A percentile compares a stretch with the other conserved stretches of the same genome.
These are phyloP conservation scores for Lota lota DNA, from an alignment of 2,113 vertebrate species.

Conservation along the genomic window DNA sequence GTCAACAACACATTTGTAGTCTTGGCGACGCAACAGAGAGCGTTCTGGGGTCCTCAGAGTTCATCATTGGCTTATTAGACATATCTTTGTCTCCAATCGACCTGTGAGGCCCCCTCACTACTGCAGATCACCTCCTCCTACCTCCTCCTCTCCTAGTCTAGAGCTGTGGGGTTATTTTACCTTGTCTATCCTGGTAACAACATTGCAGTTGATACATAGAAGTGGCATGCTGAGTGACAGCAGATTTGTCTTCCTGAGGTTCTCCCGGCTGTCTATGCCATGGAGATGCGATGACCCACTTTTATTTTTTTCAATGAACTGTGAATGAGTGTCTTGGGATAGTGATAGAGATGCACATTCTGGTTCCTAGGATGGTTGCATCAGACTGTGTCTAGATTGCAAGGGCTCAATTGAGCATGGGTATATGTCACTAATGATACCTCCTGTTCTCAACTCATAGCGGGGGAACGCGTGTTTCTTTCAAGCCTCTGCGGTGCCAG, in stretches of 20 bases:
- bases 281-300: conserved; percentile 61
- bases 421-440: too few species aligned
- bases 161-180: conserved; percentile 3
- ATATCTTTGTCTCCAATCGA: conserved; percentile 66
- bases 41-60: conserved; percentile 32
- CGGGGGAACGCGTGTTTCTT: too few species aligned
- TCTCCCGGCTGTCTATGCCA: conserved; percentile 51
- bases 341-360: conserved; percentile 47
- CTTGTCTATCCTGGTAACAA: conserved; percentile 23
- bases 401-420: too few species aligned
- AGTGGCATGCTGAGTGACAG: conserved; percentile 46
- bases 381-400: too few species aligned
- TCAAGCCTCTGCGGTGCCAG: too few species aligned
- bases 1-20: conserved; percentile 65
- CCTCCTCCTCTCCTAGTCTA: not conserved
- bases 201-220: conserved; percentile 42
- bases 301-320: conserved; percentile 45
- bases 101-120: conserved; percentile 38
- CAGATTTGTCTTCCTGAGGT: conserved; percentile 52
- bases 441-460: too few species aligned
- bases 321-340: conserved; percentile 39
- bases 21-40: conserved; percentile 46
- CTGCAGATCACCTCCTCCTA: conserved; percentile 43
- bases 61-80: conserved; percentile 66
- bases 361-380: conserved; percentile 21